Evolutionary conservation across 2,113 vertebrate species (phyloP).

Genomic region (Crotalus viridis): DNA sequence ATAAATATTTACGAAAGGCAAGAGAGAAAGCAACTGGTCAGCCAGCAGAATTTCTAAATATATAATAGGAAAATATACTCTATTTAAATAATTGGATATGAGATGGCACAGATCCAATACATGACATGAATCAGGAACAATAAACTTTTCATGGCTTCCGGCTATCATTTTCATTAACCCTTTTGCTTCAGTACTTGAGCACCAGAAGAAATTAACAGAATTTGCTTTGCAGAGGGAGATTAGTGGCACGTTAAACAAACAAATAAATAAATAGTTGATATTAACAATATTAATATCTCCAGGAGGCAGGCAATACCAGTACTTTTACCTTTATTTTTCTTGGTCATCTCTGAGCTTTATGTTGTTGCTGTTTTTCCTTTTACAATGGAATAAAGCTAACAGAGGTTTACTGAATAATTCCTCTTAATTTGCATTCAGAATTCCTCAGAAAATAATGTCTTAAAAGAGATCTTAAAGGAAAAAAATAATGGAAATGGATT

Average conservation of each 20-base stretch:
- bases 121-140: neutral
- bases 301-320: neutral
- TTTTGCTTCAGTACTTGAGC: neutral
- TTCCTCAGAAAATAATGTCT: neutral
- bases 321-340: neutral
- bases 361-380: neutral
- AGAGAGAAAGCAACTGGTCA: neutral
- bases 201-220: neutral
- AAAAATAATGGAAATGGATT: neutral
- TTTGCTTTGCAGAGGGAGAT: neutral
- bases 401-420: neutral
- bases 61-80: neutral
- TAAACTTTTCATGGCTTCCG: neutral
- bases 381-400: neutral
- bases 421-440: neutral
- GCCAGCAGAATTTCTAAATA: neutral
- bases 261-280: neutral
- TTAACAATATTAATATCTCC: neutral
- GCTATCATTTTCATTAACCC: neutral
- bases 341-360: neutral
- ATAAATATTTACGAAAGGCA: slow-evolving; percentile 16
- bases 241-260: neutral
- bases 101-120: neutral
- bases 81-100: neutral
- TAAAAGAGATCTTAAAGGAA: neutral